Evolutionary conservation across 35 echinoderm and acorn worm genomes (phyloP), one percentile per base, ranked within the genome.

Genomic region (Ptychodera flava): DNA sequence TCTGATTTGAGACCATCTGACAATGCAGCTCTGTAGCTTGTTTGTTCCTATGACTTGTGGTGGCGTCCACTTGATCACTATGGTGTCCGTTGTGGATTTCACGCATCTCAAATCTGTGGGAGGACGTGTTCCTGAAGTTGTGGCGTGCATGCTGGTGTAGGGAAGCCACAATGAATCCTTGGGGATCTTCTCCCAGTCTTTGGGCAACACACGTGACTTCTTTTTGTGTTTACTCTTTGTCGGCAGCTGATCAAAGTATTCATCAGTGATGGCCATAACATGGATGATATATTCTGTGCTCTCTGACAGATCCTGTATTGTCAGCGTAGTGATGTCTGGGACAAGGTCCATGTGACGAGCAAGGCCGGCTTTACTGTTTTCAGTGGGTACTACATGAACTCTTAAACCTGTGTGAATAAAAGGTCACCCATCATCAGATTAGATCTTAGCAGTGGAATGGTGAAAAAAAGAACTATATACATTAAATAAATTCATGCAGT

Each of bases 231-330:
- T 75, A 32, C 87, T 88, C 29, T 64, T 34, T 28, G 36, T 6
- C n/a, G 86, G 33, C 16, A 79, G 45, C 45, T 64, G 45, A 64
- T 92, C 86, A 35, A 92, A 92, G 75, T 85, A 92, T 28, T 92
- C 91, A 36, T 92, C 91, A 27, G 91, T 92, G 86, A 92, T 81
- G 30, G 91, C 85, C 31, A 92, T 75, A 0, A 92, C 82, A 35
- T 92, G 80, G 31, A 92, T 38, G 30, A 78, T 34, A 79, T 92
- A 92, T 6, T 82, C 78, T 31, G 88, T 85, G 77, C 77, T 82
- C 80, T 92, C 87, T 81, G 78, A 52, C 0, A 92, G 86, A 28
- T 78, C 36, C 29, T 35, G 82, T 30, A 92, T 85, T 34, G 82
- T 81, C 28, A 87, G 76, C 38, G 33, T 28, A 6, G 91, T 92